Evolutionary conservation across 2,113 vertebrate genomes (phyloP).

Genomic region (Chelonoidis abingdonii): DNA sequence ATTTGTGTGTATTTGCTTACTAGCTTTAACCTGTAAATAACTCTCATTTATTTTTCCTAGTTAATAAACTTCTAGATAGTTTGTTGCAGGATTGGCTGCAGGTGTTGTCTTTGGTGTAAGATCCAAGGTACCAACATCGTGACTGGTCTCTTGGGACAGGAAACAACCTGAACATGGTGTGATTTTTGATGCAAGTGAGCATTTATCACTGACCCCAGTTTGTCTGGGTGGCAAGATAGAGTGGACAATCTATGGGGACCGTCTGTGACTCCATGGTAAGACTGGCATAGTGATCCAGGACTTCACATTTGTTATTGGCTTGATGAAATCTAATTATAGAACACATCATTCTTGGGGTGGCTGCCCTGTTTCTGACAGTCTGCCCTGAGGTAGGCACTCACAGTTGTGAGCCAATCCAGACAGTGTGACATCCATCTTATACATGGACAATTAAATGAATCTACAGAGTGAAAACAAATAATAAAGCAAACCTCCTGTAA

Average conservation of each 20-base stretch:
- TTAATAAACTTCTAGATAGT: neutral
- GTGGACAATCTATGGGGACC: neutral
- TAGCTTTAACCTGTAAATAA: neutral
- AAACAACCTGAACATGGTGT: neutral
- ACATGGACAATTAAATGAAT: rapidly evolving
- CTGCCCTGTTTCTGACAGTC: neutral
- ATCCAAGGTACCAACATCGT: neutral
- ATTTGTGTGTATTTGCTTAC: neutral
- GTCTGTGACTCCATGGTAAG: neutral
- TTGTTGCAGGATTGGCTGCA: neutral
- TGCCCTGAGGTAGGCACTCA: neutral
- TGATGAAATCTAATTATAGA: neutral
- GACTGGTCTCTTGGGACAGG: neutral
- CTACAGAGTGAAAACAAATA: neutral
- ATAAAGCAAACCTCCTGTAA: neutral
- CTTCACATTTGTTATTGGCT: neutral
- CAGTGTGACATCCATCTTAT: neutral
- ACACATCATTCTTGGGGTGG: neutral
- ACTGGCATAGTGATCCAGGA: neutral
- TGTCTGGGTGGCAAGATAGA: neutral
- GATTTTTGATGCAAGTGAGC: neutral
- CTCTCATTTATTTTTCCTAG: neutral
- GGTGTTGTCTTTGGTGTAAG: neutral
- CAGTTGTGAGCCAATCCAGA: neutral
- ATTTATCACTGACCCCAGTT: neutral